Base-by-base conservation (phyloP, 2,113 vertebrate species). In the Macquaria ambigua region DNA sequence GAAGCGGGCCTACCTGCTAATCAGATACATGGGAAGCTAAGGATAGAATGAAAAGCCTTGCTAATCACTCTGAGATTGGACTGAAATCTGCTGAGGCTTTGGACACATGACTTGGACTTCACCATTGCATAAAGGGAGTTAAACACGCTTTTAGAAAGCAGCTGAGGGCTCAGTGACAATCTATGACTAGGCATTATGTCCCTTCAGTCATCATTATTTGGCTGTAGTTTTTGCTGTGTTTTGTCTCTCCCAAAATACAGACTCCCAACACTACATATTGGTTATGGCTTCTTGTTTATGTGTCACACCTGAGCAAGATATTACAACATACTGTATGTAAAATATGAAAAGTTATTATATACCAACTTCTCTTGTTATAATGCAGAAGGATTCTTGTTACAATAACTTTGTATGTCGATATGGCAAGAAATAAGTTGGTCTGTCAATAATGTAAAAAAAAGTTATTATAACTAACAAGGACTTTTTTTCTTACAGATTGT, bases 11-110 rank as follows among this genome's bases (percentile, higher is more conserved):
- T 84, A 59, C 79, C 93, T 92, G 92, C 95, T 97, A 96, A 97
- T 96, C 95, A 84, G 94, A 90, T 77, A 91, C 93, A 92, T 92
- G 92, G 89, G 95, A 93, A 70, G 90, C 97, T 95, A 97, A 96
- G 95, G 96, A 97, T 97, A 97, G 96, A 96, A 95, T 92, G 92
- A 93, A 97, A 98, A 98, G 96, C 97, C 94, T 67, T 80, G 77
- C 89, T 97, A 97, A 97, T 96, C 96, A 96, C 94, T 91, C 91
- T 95, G 89, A 95, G 95, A 89, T 95, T 93, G 95, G 85, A 93
- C 92, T 93, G 85, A 95, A 95, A 96, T 95, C 96, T 96, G 94
- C 83, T 82, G 90, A 89, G 90, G 94, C 93, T 95, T 93, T 95
- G 92, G 90, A 93, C 93, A 94, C 94, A 93, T 94, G 92, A 93